A percentile compares a stretch with the other conserved stretches of the same genome.
Evolutionary conservation across 1,140 invertebrate species (phyloP).

Genomic region (Colletes latitarsis): DNA sequence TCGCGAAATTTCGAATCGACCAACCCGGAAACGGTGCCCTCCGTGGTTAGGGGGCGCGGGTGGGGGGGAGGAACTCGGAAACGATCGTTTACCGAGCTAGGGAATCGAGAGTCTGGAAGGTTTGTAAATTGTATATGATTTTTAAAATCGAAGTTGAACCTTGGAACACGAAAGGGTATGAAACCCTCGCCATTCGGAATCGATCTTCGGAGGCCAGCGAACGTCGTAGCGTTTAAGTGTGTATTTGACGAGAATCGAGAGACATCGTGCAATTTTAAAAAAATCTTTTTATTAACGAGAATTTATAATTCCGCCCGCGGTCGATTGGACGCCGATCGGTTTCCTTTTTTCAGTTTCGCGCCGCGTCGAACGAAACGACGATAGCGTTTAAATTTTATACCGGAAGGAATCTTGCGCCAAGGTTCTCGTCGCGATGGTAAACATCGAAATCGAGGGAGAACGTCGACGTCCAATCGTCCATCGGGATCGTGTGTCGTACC

Average conservation of each 20-base stretch:
- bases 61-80: no score
- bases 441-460: not conserved
- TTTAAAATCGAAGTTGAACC: not conserved
- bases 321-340: constrained; percentile 52
- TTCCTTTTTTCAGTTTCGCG: not conserved
- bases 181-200: not conserved
- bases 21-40: no score
- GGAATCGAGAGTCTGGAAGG: no score
- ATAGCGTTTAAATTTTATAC: no score
- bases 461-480: constrained; percentile 43
- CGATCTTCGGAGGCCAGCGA: constrained; percentile 22
- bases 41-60: no score
- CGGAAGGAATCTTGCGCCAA: no score
- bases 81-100: no score
- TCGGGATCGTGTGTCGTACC: constrained; percentile 67
- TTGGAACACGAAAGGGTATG: constrained; percentile 15
- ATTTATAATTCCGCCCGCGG: constrained; percentile 62
- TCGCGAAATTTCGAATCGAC: no score
- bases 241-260: constrained; percentile 53
- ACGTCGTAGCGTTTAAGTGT: not conserved
- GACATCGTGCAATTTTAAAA: constrained; percentile 75
- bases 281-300: constrained; percentile 66
- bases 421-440: not conserved
- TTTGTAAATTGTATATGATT: no score
- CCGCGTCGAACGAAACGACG: no score